Evolutionary conservation across 1,140 invertebrate species (phyloP).

Genomic region (Drosophila tristis): DNA sequence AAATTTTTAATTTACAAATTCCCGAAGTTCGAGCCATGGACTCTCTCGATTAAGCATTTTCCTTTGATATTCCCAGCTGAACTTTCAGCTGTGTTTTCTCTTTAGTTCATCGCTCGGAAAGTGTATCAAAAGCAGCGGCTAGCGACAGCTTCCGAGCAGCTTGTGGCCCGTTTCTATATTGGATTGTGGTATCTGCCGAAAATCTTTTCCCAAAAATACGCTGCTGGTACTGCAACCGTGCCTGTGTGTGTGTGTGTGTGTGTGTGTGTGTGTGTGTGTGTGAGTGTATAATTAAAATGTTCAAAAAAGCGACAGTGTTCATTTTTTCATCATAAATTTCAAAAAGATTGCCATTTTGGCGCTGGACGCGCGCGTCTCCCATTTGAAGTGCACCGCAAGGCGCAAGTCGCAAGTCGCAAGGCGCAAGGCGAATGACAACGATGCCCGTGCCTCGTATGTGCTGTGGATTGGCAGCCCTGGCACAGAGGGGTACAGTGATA

Average conservation of each 20-base stretch:
- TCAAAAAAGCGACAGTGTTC: constrained; percentile 80
- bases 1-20: no score
- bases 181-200: constrained; percentile 24
- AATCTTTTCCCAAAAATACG: constrained; percentile 24
- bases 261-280: constrained; percentile 11
- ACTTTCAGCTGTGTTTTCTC: no score
- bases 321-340: constrained; percentile 83
- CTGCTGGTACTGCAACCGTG: background rate
- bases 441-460: constrained; percentile 1
- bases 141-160: no score
- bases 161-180: no score
- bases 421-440: constrained; percentile 59
- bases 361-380: constrained; percentile 65
- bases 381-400: constrained; percentile 76
- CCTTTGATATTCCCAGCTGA: no score
- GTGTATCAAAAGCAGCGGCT: no score
- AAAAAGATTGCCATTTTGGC: constrained; percentile 78
- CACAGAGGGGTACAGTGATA: background rate
- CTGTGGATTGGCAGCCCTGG: background rate
- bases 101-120: no score
- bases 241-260: constrained; percentile 2
- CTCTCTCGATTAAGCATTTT: no score
- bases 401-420: constrained; percentile 12
- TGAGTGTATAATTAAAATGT: constrained; percentile 77
- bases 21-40: no score